Conservation (phyloP, 2,888 invertebrate species). For the Junonia oenone region DNA sequence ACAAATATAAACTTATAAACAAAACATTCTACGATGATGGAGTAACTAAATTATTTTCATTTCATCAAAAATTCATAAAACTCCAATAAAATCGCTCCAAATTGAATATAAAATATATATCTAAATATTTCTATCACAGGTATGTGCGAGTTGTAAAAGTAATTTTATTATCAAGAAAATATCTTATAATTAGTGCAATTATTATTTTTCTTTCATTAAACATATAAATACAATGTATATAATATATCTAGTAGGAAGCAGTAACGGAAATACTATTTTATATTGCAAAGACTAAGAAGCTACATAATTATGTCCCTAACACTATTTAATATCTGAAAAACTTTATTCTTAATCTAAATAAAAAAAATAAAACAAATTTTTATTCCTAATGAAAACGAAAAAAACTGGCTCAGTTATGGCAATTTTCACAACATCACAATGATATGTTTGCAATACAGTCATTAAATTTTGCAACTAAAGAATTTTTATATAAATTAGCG, state of each 20-base stretch:
- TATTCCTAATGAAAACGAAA: constrained; percentile 5
- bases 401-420: constrained; percentile 14
- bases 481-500: no score
- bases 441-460: no score
- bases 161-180: neutral
- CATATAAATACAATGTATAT: neutral
- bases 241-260: neutral
- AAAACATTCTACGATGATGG: neutral
- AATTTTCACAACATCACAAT: no score
- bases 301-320: neutral
- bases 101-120: neutral
- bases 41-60: neutral
- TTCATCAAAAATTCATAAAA: neutral
- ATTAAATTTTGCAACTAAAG: no score
- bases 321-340: neutral
- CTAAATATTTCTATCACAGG: constrained; percentile 17
- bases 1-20: neutral
- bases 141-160: constrained; percentile 7
- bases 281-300: neutral
- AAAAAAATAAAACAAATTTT: constrained; percentile 2
- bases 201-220: no score
- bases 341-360: neutral
- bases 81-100: neutral
- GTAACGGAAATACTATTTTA: neutral
- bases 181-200: neutral